Evolutionary conservation across 2,797 vertebrate species (phyloP), one percentile per base, ranked within the genome.

Genomic region (Peromyscus melanophrys): DNA sequence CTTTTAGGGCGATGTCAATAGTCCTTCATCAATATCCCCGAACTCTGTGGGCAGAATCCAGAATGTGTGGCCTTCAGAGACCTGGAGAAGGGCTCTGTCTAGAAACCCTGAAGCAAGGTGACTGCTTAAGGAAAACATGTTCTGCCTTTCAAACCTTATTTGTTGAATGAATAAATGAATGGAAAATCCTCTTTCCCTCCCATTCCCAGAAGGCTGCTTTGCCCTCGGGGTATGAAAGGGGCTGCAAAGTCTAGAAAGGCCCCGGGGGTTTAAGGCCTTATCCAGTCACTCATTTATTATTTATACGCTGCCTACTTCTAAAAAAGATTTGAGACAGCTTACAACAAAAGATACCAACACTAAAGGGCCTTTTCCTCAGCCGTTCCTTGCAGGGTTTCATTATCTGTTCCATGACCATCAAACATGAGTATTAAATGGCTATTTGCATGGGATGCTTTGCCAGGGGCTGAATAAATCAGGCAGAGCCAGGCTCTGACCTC

Each of bases 401-500:
- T 89, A 97, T 93, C 89, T 90, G 89, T 92, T 81, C 96, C 94
- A 90, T 46, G 89, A 96, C 95, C 95, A 97, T 97, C 97, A 93
- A 96, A 96, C 88, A 95, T 0, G 6, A 96, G 95, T 92, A 97
- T 93, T 96, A 97, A 98, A 84, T 94, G 96, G 91, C 59, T 94
- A 97, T 98, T 97, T 98, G 92, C 96, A 97, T 96, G 59, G 65
- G 76, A 88, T 85, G 91, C 71, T 93, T 55, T 85, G 86, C 94
- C 76, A 91, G 40, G n/a, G 71, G 75, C 94, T 96, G 96, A 97
- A 95, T 94, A 96, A 94, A 96, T 97, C 94, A 96, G 80, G 75
- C 85, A 73, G 69, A 94, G 89, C 57, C 73, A 89, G 80, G 80
- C 71, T 87, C 43, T 92, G 95, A 92, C 91, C 95, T 95, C 93